phyloP scores from a whole-genome alignment of 2,797 vertebrate genomes.

The Hippoglossus hippoglossus region DNA sequence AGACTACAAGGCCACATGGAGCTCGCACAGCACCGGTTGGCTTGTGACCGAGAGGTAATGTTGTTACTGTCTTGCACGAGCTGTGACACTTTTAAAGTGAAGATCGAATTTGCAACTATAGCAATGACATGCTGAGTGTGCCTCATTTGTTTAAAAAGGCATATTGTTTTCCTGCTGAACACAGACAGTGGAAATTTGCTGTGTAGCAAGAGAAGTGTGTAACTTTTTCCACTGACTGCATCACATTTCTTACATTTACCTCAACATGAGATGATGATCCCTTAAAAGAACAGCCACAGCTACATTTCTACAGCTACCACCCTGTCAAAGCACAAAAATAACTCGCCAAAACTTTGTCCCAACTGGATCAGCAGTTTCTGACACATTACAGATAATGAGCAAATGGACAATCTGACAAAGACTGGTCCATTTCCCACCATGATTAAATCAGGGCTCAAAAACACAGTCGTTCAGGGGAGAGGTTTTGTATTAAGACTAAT shows the following conservation, averaged over 20 bases:
- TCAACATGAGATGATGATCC: not conserved
- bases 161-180: not conserved
- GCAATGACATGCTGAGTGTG: not conserved
- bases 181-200: not conserved
- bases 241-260: not conserved
- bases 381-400: not conserved
- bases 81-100: slow-evolving; percentile 24
- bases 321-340: too few species aligned
- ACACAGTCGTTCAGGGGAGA: not conserved
- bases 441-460: not conserved
- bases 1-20: slow-evolving; percentile 55
- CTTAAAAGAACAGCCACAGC: not conserved
- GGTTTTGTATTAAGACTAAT: too few species aligned
- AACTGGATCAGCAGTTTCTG: too few species aligned
- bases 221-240: not conserved
- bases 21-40: slow-evolving; percentile 30
- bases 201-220: not conserved
- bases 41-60: slow-evolving; percentile 43
- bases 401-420: not conserved
- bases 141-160: slow-evolving; percentile 10
- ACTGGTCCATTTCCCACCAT: not conserved
- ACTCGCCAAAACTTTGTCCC: too few species aligned
- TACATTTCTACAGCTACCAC: not conserved
- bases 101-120: slow-evolving; percentile 22
- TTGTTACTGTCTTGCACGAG: slow-evolving; percentile 34